Evolutionary conservation across 2,797 vertebrate genomes (phyloP).

Genomic region (Eospalax fontanierii): DNA sequence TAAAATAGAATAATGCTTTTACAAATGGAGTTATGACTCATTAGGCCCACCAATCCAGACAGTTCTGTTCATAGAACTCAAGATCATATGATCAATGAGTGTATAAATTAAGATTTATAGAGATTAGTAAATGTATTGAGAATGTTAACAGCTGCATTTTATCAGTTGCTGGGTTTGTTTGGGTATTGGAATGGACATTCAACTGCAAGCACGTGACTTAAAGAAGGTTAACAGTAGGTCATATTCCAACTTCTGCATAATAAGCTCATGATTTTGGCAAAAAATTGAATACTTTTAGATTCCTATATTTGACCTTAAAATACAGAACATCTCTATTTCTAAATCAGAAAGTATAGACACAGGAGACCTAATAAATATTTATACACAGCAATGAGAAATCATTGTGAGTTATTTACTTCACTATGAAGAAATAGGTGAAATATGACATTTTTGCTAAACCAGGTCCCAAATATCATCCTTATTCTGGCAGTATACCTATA

Average conservation of each 20-base stretch:
- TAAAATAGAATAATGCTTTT: neutral
- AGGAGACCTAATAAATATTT: conserved; percentile 19
- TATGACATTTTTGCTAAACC: neutral
- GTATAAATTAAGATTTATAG: neutral
- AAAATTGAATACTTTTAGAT: conserved; percentile 1
- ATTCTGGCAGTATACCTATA: neutral
- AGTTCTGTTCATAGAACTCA: neutral
- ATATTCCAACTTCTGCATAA: neutral
- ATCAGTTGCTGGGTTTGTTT: neutral
- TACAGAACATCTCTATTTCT: neutral
- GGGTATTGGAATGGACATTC: neutral
- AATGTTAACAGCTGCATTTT: neutral
- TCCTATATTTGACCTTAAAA: conserved; percentile 15
- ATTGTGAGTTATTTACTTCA: neutral
- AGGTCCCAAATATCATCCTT: neutral
- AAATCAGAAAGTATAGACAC: neutral
- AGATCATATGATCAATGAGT: neutral
- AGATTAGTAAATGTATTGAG: neutral
- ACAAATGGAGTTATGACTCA: neutral
- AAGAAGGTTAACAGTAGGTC: neutral
- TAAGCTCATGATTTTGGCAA: neutral
- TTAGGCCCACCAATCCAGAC: neutral
- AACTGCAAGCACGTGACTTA: neutral
- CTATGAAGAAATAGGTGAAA: neutral
- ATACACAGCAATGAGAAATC: neutral